Base-by-base conservation (phyloP, 2,113 vertebrate species). In the Nyctibius bracteatus region DNA sequence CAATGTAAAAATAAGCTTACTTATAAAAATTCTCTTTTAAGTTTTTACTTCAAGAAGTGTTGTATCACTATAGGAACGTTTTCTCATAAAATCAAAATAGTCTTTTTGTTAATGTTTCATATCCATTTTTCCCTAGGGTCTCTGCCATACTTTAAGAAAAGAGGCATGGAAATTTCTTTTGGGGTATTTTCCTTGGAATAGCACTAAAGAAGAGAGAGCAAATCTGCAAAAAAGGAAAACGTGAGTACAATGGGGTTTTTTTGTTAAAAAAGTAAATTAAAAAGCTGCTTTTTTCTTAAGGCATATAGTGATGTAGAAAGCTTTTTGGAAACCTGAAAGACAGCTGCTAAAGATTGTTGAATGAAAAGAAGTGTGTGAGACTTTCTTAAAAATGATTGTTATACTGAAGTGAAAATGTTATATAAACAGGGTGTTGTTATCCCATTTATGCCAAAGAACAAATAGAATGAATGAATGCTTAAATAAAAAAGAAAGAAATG, bases 81-180 rank as follows among this genome's bases (percentile, higher is more conserved):
- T 93, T 22, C 17, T 92, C 46, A 22, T 21, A n/a, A 37, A 90
- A 65, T 52, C 72, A 12, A 47, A 73, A 6, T 71, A 20, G 43
- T 83, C 7, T 59, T 92, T 62, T 80, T 80, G 54, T 58, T 83
- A 43, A 22, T 81, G 24, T 83, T 80, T 91, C 65, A 20, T 93
- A n/a, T 66, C 19, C 2, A 3, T 95, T 57, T 89, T 95, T 87
- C 91, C 91, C 47, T 65, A 99, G 99, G 99, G 99, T 41, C 98
- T 99, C 58, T 99, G 98, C 94, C 98, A 99, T 88, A 97, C 98
- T 6, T 65, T 99, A 78, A 99, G 99, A 97, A 99, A 99, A 85
- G 99, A 99, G 62, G 99, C 98, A 13, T 99, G 99, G 99, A 99
- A 99, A 97, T 99, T 99, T 89, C 98, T 99, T 92, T 83, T 99